Conservation (phyloP, 2,113 vertebrate species). For the Todiramphus saurophagus region DNA sequence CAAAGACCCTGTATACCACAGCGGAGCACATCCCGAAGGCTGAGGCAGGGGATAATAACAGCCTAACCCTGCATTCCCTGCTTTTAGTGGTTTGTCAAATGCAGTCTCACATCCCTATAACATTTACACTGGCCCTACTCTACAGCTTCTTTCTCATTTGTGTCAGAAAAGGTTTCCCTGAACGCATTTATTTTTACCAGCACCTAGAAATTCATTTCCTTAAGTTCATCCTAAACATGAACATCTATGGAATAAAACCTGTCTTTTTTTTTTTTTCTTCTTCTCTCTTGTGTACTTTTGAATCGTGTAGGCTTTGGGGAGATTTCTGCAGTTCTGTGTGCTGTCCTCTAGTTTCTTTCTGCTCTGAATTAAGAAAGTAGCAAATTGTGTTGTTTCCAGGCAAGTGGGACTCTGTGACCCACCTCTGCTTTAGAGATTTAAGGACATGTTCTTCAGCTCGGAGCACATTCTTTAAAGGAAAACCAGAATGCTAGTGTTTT, state of each 20-base stretch:
- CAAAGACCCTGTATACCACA: background rate
- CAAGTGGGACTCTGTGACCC: background rate
- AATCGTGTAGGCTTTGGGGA: background rate
- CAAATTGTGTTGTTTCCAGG: background rate
- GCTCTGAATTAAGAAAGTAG: background rate
- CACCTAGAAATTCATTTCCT: background rate
- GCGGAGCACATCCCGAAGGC: background rate
- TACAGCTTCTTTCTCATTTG: background rate
- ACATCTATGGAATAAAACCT: background rate
- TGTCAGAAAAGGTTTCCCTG: background rate
- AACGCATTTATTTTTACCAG: background rate
- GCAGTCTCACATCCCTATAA: background rate
- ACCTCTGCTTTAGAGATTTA: background rate
- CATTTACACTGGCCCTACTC: background rate
- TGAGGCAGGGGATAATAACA: background rate
- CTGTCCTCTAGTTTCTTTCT: background rate
- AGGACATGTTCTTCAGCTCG: background rate
- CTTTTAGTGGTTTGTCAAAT: background rate
- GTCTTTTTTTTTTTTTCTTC: background rate
- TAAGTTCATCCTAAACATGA: background rate
- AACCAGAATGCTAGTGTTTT: constrained; percentile 12
- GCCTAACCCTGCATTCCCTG: background rate
- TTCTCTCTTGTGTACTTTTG: background rate
- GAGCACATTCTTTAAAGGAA: background rate
- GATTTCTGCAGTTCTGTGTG: background rate